Conservation (phyloP, 2,888 invertebrate genomes). For the Clusia tigrina region DNA sequence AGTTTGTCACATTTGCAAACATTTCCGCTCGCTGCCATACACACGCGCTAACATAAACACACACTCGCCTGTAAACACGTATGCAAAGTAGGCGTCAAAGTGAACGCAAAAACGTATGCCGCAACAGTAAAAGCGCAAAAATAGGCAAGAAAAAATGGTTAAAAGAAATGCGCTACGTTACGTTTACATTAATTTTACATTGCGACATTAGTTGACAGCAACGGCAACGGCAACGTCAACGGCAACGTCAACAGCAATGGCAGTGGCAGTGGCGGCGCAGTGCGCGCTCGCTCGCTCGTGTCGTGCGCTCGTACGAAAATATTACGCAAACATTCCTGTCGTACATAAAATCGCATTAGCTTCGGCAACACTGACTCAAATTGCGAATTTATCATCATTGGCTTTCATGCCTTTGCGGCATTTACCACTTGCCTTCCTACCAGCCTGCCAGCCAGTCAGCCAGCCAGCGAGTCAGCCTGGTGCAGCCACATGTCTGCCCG, state of each 20-base stretch:
- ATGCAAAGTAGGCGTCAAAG: slow-evolving; percentile 19
- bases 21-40: background rate
- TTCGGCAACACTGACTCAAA: slow-evolving; percentile 26
- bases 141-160: background rate
- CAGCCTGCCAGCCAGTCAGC: background rate
- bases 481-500: background rate
- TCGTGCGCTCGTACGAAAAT: background rate
- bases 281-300: background rate
- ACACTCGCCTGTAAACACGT: background rate
- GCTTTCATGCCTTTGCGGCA: slow-evolving; percentile 1
- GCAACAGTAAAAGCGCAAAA: background rate
- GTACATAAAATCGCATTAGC: slow-evolving; percentile 22
- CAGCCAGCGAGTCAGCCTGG: background rate
- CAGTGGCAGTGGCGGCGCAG: no score
- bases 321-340: background rate
- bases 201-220: slow-evolving; percentile 17
- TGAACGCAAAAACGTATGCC: background rate
- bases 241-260: slow-evolving; percentile 2
- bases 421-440: background rate
- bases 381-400: slow-evolving; percentile 25
- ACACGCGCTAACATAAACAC: no score
- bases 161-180: slow-evolving; percentile 2
- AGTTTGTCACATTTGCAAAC: slow-evolving; percentile 26
- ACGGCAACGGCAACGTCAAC: background rate
- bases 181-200: slow-evolving; percentile 19